Percentiles rank a stretch among this genome's conserved stretches.
Evolutionary conservation across 2,113 vertebrate genomes (phyloP).

Genomic region (Vimba vimba): DNA sequence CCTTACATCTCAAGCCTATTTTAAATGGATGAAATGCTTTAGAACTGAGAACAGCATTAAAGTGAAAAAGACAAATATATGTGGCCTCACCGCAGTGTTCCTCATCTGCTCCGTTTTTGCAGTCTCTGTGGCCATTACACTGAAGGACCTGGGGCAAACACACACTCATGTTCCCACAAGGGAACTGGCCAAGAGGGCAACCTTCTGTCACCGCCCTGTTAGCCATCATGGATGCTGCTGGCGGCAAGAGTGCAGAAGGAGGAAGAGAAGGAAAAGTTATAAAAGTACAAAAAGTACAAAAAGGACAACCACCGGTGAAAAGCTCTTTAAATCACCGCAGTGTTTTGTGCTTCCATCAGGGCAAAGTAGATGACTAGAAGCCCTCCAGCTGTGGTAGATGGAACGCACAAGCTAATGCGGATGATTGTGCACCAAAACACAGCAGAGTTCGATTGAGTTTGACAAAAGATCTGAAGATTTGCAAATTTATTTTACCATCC

Average conservation of each 20-base stretch:
- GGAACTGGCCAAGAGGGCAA: conserved; percentile 81
- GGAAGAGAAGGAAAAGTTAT: background rate
- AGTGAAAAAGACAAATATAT: background rate
- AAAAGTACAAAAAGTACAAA: background rate
- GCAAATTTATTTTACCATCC: background rate
- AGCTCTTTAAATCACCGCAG: background rate
- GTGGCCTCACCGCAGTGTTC: conserved; percentile 73
- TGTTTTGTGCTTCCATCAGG: background rate
- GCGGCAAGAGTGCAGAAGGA: background rate
- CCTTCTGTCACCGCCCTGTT: conserved; percentile 45
- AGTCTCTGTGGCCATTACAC: conserved; percentile 82
- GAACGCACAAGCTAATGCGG: background rate
- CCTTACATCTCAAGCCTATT: background rate
- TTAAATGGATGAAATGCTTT: background rate
- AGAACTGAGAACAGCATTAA: background rate
- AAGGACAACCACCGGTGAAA: background rate
- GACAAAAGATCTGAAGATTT: background rate
- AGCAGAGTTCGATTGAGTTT: background rate
- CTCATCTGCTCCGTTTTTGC: conserved; percentile 82
- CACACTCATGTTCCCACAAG: conserved; percentile 78
- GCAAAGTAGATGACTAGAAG: background rate
- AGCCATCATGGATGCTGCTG: conserved; percentile 62
- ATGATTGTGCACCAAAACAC: background rate
- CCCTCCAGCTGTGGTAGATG: background rate
- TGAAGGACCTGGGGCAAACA: conserved; percentile 78